These are phyloP conservation scores for Halisarca cf. caerulea DNA, from an alignment of 37 sponge, comb jelly and placozoan genomes.

Conservation along the genomic window DNA sequence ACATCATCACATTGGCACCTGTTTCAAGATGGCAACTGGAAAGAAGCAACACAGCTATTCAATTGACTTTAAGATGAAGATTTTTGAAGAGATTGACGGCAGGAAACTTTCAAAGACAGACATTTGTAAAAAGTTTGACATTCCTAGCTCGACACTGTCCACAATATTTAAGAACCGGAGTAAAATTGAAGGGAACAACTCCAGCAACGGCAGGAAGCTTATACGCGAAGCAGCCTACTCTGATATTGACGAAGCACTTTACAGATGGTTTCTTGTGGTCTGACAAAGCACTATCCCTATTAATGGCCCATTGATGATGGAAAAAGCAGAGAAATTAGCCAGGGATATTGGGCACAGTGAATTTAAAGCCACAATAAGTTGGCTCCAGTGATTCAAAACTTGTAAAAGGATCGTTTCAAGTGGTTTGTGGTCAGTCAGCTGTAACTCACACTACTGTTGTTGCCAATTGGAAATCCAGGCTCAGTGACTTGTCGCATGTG, in stretches of 20 bases:
- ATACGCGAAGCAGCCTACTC: conserved; percentile 19
- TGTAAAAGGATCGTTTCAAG: conserved; percentile 1
- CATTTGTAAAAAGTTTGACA: conserved; percentile 5
- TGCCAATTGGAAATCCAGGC: conserved; percentile 3
- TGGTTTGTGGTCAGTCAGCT: conserved; percentile 13
- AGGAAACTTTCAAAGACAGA: neutral
- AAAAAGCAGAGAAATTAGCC: conserved; percentile 14
- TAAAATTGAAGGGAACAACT: neutral
- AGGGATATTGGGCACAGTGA: conserved; percentile 4
- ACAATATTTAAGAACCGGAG: conserved; percentile 2
- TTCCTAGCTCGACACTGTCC: conserved; percentile 14
- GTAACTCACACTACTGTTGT: conserved; percentile 2
- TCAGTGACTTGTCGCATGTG: conserved; percentile 1
- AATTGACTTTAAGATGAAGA: conserved; percentile 5
- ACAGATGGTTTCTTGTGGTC: conserved; percentile 5
- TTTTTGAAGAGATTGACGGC: neutral
- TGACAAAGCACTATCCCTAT: conserved; percentile 6
- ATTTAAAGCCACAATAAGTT: conserved; percentile 12
- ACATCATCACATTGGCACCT: no score
- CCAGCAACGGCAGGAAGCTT: neutral
- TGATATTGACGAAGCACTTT: conserved; percentile 15
- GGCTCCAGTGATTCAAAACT: conserved; percentile 1
- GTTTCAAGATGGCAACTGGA: conserved; percentile 2
- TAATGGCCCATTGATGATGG: conserved; percentile 13
- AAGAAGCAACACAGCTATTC: conserved; percentile 9